These are phyloP conservation scores for Cryptus armator DNA, from an alignment of 2,888 invertebrate genomes.

Conservation along the genomic window DNA sequence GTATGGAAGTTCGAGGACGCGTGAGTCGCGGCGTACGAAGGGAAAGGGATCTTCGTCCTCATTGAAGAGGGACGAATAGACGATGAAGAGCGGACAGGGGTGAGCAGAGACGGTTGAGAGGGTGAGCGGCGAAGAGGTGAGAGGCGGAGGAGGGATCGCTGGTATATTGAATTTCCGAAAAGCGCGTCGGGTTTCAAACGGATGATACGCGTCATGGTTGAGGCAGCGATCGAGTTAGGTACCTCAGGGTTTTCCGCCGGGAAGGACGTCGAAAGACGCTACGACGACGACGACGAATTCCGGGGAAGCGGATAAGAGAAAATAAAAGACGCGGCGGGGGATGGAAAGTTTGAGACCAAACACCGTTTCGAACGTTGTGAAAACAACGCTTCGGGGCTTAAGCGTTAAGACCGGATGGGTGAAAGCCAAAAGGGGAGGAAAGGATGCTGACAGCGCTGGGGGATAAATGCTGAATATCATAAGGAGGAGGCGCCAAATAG, in stretches of 20 bases:
- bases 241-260: conserved; percentile 51
- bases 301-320: background rate
- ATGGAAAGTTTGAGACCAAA: conserved; percentile 19
- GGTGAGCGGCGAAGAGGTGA: conserved; percentile 30
- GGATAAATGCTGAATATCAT: conserved; percentile 56
- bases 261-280: conserved; percentile 47
- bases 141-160: conserved; percentile 42
- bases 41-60: conserved; percentile 15
- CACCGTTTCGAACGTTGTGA: conserved; percentile 61
- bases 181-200: conserved; percentile 80
- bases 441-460: conserved; percentile 24
- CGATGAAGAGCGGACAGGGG: conserved; percentile 33
- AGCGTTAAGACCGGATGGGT: conserved; percentile 39
- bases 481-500: background rate
- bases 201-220: conserved; percentile 79
- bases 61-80: conserved; percentile 41
- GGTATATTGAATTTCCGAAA: conserved; percentile 83
- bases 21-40: background rate
- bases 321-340: conserved; percentile 14
- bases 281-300: conserved; percentile 7
- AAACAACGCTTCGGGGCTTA: conserved; percentile 66
- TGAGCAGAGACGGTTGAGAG: background rate
- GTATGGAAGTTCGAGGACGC: background rate
- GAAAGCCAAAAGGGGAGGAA: conserved; percentile 41
- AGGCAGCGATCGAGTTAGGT: conserved; percentile 77